Conservation (phyloP, 2,113 vertebrate species). For the Lethenteron reissneri region DNA sequence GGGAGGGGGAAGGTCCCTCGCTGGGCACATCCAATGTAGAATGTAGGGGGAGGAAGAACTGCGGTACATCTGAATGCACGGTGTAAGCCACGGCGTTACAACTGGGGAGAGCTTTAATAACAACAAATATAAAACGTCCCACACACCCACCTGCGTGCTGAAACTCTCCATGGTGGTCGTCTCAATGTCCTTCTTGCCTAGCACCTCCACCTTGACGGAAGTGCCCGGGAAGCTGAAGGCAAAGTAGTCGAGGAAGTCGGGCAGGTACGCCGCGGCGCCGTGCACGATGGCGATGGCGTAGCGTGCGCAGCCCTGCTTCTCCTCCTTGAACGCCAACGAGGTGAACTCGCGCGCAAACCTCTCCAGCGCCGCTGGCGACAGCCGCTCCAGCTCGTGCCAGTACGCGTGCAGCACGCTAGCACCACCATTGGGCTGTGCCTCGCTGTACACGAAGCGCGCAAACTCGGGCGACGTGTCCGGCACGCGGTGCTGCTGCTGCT, state of each 20-base stretch:
- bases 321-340: slow-evolving; percentile 66
- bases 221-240: slow-evolving; percentile 78
- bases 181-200: slow-evolving; percentile 98
- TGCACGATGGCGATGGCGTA: slow-evolving; percentile 93
- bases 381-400: slow-evolving; percentile 55
- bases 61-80: no score
- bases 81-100: no score
- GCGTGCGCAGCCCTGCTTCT: slow-evolving; percentile 54
- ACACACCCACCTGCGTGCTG: slow-evolving; percentile 69
- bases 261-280: slow-evolving; percentile 73
- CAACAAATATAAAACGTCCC: no score
- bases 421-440: slow-evolving; percentile 88
- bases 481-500: no score
- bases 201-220: slow-evolving; percentile 96
- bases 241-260: slow-evolving; percentile 97
- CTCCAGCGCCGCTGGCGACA: slow-evolving; percentile 60
- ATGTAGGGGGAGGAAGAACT: no score
- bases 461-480: no score
- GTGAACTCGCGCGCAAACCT: slow-evolving; percentile 87
- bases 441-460: slow-evolving; percentile 13
- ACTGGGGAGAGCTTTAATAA: no score
- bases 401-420: slow-evolving; percentile 78
- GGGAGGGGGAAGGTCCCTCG: no score
- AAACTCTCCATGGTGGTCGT: slow-evolving; percentile 94
- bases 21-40: no score